phyloP scores from a whole-genome alignment of 92 coral and sea anemone species.

The Phymanthus crucifer region DNA sequence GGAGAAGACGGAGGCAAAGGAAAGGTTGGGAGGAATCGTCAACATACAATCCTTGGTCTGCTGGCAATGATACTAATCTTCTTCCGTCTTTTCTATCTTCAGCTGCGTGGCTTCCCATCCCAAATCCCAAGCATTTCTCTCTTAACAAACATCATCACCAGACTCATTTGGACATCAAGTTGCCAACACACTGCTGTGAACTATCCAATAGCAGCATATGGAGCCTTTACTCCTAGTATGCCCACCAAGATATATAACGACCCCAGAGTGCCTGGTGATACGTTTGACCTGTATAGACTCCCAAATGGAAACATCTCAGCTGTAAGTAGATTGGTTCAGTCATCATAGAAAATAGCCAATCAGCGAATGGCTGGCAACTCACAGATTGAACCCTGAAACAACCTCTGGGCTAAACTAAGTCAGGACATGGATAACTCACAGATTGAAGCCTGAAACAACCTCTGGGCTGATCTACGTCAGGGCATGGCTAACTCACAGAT shows the following conservation, averaged over 20 bases:
- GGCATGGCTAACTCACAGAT: too few relatives aligned
- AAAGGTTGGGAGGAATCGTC: conserved; percentile 51
- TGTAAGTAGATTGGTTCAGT: conserved; percentile 44
- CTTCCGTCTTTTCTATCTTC: not conserved
- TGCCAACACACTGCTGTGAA: conserved; percentile 92
- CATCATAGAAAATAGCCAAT: not conserved
- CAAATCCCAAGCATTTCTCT: conserved; percentile 29
- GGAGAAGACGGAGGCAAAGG: conserved; percentile 83
- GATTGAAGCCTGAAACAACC: too few relatives aligned
- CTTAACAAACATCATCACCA: conserved; percentile 60
- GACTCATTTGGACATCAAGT: conserved; percentile 89
- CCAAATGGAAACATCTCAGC: conserved; percentile 84
- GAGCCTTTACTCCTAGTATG: conserved; percentile 93
- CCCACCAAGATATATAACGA: conserved; percentile 96
- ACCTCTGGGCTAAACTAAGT: too few relatives aligned
- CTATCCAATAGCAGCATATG: conserved; percentile 93
- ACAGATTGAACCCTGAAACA: too few relatives aligned
- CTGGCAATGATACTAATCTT: too few relatives aligned
- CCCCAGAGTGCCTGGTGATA: conserved; percentile 60
- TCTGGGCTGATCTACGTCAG: too few relatives aligned
- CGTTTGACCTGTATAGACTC: conserved; percentile 59
- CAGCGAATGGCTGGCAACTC: not conserved
- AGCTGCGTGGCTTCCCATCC: conserved; percentile 91
- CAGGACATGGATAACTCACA: too few relatives aligned
- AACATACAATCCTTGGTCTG: too few relatives aligned